Conservation (phyloP, 2,113 vertebrate genomes). For the Albula goreensis region DNA sequence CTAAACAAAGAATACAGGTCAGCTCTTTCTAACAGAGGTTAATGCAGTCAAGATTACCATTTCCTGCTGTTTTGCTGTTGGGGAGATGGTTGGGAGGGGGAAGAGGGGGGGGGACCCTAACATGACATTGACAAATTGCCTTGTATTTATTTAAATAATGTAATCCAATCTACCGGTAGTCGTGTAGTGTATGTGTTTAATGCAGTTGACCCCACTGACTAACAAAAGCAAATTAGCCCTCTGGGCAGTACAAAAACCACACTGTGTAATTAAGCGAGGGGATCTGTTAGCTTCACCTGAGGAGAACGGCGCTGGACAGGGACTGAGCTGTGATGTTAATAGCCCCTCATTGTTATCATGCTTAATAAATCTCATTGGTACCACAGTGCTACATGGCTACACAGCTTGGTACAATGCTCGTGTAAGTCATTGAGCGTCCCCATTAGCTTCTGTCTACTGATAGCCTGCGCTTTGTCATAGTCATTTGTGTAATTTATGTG, state of each 20-base stretch:
- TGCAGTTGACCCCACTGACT: slow-evolving; percentile 80
- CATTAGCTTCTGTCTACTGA: too few species aligned
- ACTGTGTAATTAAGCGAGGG: slow-evolving; percentile 53
- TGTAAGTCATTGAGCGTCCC: too few species aligned
- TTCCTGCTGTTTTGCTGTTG: slow-evolving; percentile 76
- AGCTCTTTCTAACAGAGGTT: slow-evolving; percentile 72
- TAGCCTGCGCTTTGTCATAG: too few species aligned
- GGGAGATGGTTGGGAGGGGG: slow-evolving; percentile 18
- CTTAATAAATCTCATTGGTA: neutral
- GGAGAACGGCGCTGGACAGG: neutral
- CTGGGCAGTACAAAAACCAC: slow-evolving; percentile 50
- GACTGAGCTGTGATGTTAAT: neutral
- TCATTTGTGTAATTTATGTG: too few species aligned
- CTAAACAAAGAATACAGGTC: slow-evolving; percentile 72
- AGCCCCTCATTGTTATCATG: neutral
- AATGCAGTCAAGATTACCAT: slow-evolving; percentile 83
- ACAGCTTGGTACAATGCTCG: neutral
- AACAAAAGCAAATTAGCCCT: slow-evolving; percentile 85
- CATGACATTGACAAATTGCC: slow-evolving; percentile 96
- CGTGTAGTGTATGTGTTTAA: slow-evolving; percentile 83
- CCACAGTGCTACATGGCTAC: neutral
- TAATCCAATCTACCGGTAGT: slow-evolving; percentile 84
- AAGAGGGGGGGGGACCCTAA: slow-evolving; percentile 76
- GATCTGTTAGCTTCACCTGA: slow-evolving; percentile 25
- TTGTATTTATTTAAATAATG: slow-evolving; percentile 94